A percentile compares a stretch with the other conserved stretches of the same genome.
phyloP scores from a whole-genome alignment of 2,888 invertebrate genomes.

The Prionchulus punctatus region DNA sequence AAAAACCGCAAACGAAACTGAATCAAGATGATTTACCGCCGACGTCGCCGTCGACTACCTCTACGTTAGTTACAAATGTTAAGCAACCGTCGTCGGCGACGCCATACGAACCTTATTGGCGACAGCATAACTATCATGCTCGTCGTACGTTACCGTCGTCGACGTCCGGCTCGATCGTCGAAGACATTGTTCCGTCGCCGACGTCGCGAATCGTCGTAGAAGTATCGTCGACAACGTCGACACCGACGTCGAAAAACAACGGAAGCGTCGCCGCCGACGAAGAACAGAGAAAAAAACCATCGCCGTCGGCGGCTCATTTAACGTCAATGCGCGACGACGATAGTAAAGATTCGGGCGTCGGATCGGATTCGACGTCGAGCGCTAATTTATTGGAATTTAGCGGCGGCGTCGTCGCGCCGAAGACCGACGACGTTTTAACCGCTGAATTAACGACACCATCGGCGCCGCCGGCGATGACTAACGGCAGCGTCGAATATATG shows the following conservation, averaged over 20 bases:
- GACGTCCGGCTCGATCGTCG: background rate
- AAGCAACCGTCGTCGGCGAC: background rate
- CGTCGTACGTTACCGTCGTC: background rate
- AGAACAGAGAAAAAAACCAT: too few species aligned
- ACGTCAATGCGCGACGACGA: too few species aligned
- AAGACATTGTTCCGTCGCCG: background rate
- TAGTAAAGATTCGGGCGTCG: background rate
- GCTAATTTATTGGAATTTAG: too few species aligned
- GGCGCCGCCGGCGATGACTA: background rate
- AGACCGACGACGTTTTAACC: too few species aligned
- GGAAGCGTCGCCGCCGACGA: too few species aligned
- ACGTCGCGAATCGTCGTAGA: too few species aligned
- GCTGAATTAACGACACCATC: too few species aligned
- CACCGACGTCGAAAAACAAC: too few species aligned
- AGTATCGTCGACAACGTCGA: background rate
- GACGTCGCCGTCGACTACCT: background rate
- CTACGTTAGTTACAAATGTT: background rate
- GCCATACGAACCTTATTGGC: slow-evolving; percentile 9
- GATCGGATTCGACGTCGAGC: background rate
- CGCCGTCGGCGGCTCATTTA: too few species aligned
- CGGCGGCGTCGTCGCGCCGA: too few species aligned
- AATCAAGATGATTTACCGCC: background rate
- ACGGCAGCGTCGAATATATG: background rate
- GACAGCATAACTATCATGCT: background rate
- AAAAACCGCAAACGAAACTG: too few species aligned